phyloP scores from a whole-genome alignment of 1,140 invertebrate species.

The Drosophila willistoni region DNA sequence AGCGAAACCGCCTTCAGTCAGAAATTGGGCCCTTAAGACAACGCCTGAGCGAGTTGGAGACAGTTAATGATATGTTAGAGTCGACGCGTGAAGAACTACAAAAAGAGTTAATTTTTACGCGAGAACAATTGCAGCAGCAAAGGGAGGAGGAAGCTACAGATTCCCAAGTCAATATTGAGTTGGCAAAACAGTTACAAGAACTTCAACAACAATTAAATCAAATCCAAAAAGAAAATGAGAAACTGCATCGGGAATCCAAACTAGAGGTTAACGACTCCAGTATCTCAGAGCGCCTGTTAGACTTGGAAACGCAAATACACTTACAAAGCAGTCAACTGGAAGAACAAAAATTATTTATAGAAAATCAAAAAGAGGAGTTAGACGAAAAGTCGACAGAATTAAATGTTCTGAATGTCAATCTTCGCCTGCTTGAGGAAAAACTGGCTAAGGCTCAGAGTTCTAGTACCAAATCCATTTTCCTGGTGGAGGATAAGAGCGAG shows the following conservation, averaged over 20 bases:
- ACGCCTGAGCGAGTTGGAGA: constrained; percentile 51
- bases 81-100: constrained; percentile 69
- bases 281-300: constrained; percentile 83
- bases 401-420: constrained; percentile 80
- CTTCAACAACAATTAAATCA: constrained; percentile 54
- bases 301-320: constrained; percentile 84
- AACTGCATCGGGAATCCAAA: constrained; percentile 32
- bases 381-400: constrained; percentile 84
- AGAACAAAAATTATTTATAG: constrained; percentile 69
- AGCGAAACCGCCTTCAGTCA: constrained; percentile 42
- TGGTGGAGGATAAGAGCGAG: constrained; percentile 84
- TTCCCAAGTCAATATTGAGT: constrained; percentile 65
- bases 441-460: constrained; percentile 67
- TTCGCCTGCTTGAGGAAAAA: constrained; percentile 85
- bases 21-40: constrained; percentile 39
- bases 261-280: constrained; percentile 61
- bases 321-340: constrained; percentile 84
- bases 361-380: constrained; percentile 84
- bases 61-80: constrained; percentile 60
- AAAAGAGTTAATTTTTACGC: constrained; percentile 47
- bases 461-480: constrained; percentile 76
- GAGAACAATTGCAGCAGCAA: constrained; percentile 86
- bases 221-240: constrained; percentile 47
- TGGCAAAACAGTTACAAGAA: constrained; percentile 78
- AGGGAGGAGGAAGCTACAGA: constrained; percentile 87